Conservation (phyloP, 2,888 invertebrate species). For the Zootermopsis nevadensis region DNA sequence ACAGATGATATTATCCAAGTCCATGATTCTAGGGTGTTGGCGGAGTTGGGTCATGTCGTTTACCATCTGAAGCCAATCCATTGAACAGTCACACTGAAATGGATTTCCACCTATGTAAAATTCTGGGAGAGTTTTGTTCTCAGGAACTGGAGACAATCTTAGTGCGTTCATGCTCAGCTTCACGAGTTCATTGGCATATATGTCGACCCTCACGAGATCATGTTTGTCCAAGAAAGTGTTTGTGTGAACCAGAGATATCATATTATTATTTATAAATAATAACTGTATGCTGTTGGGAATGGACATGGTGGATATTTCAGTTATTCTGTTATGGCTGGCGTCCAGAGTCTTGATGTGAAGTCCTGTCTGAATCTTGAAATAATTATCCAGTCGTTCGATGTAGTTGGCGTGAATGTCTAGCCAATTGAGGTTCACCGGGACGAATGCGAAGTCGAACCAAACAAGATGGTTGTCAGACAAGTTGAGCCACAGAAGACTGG, state of each 20-base stretch:
- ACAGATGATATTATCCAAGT: conserved; percentile 89
- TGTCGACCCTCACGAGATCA: conserved; percentile 86
- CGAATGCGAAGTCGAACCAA: conserved; percentile 94
- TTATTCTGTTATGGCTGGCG: conserved; percentile 89
- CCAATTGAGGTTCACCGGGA: conserved; percentile 90
- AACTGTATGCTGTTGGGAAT: conserved; percentile 90
- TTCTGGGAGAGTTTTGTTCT: conserved; percentile 82
- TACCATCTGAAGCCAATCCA: conserved; percentile 94
- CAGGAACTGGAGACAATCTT: conserved; percentile 78
- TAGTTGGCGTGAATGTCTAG: conserved; percentile 91
- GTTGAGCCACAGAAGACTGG: conserved; percentile 88
- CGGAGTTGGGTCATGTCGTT: conserved; percentile 84
- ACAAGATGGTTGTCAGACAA: conserved; percentile 91
- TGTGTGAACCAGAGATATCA: conserved; percentile 81
- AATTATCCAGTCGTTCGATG: conserved; percentile 88
- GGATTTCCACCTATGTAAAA: conserved; percentile 94
- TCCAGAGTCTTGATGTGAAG: conserved; percentile 82
- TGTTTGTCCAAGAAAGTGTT: conserved; percentile 89
- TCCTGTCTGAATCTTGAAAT: conserved; percentile 81
- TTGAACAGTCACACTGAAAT: conserved; percentile 93
- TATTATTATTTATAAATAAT: conserved; percentile 90
- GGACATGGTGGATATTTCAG: conserved; percentile 83
- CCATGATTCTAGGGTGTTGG: conserved; percentile 89
- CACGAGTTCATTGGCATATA: conserved; percentile 88
- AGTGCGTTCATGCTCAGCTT: conserved; percentile 85